Base-by-base conservation (phyloP, 2,113 vertebrate genomes). In the Corapipo altera region DNA sequence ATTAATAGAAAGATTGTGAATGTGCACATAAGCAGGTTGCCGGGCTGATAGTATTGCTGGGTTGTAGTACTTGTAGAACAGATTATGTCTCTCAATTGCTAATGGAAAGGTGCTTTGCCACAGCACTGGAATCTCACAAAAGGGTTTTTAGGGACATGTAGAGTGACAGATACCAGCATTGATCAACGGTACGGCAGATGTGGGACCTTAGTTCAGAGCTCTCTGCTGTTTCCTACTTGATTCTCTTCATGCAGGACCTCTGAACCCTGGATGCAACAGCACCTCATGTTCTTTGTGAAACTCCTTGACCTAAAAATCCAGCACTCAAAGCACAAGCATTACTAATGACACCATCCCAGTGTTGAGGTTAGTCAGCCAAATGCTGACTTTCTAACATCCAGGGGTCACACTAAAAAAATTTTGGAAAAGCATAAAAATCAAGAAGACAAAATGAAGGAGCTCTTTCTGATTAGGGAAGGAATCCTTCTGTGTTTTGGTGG, bases 181-280 rank as follows among this genome's bases (percentile, higher is more conserved):
- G 51, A 46, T 22, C 32, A 23, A 4, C 0, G 3, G 12, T 52
- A 61, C 0, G 0, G 39, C 16, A 32, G 9, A 32, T 14, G 24
- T 23, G 10, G 24, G 39, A 58, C 11, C 30, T 83, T 23, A 30
- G 39, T 3, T 10, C 39, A 49, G 30, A 52, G 26, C 14, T 18
- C 28, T 74, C 83, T 55, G 37, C 28, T 37, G 14, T 24, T 74
- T 54, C 44, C 48, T 76, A 11, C 46, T 62, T 49, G 27, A 35
- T 54, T 43, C 46, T n/a, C 0, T 0, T 6, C 10, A 8, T 83
- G 33, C 64, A 66, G n/a, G 44, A 26, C 55, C 11, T 48, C 57
- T 28, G 57, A 1, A 3, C 19, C 11, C 35, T 22, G 33, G 30
- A 33, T 59, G 22, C 55, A 62, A 41, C 15, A 67, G 30, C 16